Evolutionary conservation across 1,140 invertebrate genomes (phyloP), one percentile per base, ranked within the genome.

Genomic region (Drosophila varians): DNA sequence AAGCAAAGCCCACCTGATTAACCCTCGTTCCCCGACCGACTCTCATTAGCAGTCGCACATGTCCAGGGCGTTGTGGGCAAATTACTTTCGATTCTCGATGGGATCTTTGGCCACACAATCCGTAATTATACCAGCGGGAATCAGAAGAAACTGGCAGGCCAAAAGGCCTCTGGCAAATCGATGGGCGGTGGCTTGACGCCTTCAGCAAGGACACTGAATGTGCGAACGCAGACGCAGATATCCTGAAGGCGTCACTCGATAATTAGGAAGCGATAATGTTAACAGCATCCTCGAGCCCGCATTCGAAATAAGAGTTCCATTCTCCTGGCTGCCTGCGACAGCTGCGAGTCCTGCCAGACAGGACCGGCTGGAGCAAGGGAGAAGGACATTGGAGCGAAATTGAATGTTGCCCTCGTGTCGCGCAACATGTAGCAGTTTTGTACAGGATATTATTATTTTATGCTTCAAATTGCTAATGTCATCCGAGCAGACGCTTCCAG

Each of bases 81-180:
- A 11, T n/a, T 18, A n/a, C 23, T 4, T 3, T 21, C 0, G 43
- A 21, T n/a, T 11, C 4, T 54, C 23, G 21, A 49, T 31, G 31
- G 25, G 40, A 21, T 21, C 45, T 52, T 34, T 60, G 61, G 55
- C 43, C 42, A 58, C 51, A 74, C 54, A 58, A 52, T 26, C 65
- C 64, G 57, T 87, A 87, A 87, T 87, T 87, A 87, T 87, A 87
- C 82, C 83, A 74, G 77, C 82, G 83, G 82, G 82, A 87, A 74
- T 86, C 64, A 43, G 12, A 52, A 31, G 68, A 77, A 84, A 75
- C 72, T 75, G 74, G 48, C 71, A 45, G 43, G 14, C 74, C 31
- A 38, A 51, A 38, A 54, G 58, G 70, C 55, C 36, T 42, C 4
- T 31, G 47, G 58, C 48, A 47, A 73, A 52, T 53, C 36, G 57